Conservation (phyloP, 2,888 invertebrate species). For the Pharmacophagus antenor region DNA sequence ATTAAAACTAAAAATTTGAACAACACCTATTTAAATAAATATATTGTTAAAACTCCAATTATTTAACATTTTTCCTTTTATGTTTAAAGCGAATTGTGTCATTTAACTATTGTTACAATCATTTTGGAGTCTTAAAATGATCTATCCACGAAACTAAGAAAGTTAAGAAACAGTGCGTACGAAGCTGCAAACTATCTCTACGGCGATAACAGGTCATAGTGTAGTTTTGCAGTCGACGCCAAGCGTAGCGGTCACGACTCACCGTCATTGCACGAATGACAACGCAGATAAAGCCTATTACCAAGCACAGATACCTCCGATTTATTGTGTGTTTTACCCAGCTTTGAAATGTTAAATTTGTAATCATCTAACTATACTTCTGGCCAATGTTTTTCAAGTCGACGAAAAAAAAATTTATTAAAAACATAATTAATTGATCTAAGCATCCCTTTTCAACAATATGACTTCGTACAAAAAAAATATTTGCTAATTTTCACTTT, state of each 20-base stretch:
- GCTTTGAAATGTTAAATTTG: neutral
- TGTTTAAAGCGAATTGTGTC: no score
- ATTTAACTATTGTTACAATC: no score
- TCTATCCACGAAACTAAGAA: neutral
- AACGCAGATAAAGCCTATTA: constrained; percentile 29
- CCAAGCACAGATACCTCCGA: constrained; percentile 15
- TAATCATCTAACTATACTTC: neutral
- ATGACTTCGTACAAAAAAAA: no score
- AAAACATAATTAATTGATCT: no score
- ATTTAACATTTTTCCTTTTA: neutral
- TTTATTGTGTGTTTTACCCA: constrained; percentile 18
- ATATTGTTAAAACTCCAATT: no score
- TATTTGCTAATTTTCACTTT: no score
- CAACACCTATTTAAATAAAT: no score
- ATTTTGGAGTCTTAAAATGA: no score
- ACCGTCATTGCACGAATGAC: constrained; percentile 28
- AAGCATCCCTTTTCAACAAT: no score
- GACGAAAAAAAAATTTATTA: no score
- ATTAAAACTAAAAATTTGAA: neutral
- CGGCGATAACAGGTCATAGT: constrained; percentile 21
- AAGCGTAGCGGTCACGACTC: constrained; percentile 25
- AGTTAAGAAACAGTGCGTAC: constrained; percentile 7
- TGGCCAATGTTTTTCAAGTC: no score
- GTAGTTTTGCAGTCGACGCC: constrained; percentile 17
- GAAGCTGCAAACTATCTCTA: neutral